These are phyloP conservation scores for Antedon mediterranea DNA, from an alignment of 53 echinoderm and acorn worm species.

Conservation along the genomic window DNA sequence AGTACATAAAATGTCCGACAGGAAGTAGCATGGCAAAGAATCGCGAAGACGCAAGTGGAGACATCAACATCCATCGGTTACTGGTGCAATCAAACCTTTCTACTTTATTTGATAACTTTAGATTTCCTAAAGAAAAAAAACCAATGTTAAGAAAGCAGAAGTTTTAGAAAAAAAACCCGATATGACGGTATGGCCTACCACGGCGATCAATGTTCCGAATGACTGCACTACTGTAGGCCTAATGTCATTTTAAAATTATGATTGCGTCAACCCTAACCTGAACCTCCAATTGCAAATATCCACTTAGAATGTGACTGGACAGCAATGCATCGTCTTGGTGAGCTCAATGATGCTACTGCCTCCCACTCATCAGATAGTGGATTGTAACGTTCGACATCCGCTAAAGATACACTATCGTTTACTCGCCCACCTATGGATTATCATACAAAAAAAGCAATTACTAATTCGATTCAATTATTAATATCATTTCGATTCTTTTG, in stretches of 20 bases:
- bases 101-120: constrained; percentile 62
- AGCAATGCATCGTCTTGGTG: constrained; percentile 64
- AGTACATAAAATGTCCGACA: constrained; percentile 46
- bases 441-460: not conserved
- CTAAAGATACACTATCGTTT: constrained; percentile 47
- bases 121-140: constrained; percentile 33
- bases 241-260: too few species aligned
- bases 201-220: too few species aligned
- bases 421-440: constrained; percentile 51
- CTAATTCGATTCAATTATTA: not conserved
- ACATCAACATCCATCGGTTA: constrained; percentile 35
- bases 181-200: too few species aligned
- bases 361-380: constrained; percentile 72
- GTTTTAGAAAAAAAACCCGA: too few species aligned
- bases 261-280: constrained; percentile 33
- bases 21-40: constrained; percentile 58
- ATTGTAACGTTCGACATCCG: constrained; percentile 74
- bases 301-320: constrained; percentile 43
- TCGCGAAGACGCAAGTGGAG: constrained; percentile 35
- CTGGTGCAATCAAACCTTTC: constrained; percentile 43
- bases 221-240: too few species aligned
- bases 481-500: too few species aligned
- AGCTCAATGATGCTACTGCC: constrained; percentile 35
- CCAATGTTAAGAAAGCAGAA: too few species aligned
- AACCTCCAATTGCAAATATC: constrained; percentile 83